Base-by-base conservation (phyloP, 2,113 vertebrate species). In the Xenopus laevis region DNA sequence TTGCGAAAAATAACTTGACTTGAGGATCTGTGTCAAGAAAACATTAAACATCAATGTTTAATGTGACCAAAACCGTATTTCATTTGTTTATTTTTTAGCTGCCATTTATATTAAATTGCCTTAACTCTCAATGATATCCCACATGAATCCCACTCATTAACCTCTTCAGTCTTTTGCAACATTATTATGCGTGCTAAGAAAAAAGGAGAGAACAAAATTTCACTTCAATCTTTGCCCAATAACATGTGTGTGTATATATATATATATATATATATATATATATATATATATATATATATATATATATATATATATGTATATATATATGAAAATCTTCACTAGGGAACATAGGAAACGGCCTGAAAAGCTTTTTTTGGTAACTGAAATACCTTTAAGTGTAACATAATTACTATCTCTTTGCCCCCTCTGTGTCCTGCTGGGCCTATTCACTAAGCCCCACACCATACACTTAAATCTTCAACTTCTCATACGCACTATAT, bases 391-490 rank as follows among this genome's bases (percentile, higher is more conserved):
- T 92, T 86, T 90, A 88, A 90, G 87, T 86, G 86, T 82, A 83
- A 79, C 79, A 83, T 91, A 91, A 92, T 92, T 90, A 85, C 87
- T 84, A 45, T 83, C 63, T 82, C 82, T 86, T 78, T 85, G 86
- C 83, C 88, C 87, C 84, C 70, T 62, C 45, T 27, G 20, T 68
- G 63, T 86, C 86, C 87, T 59, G 86, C 89, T 82, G 89, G 78
- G 87, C 83, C 87, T 84, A 83, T 89, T 87, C 90, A 88, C 79
- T 81, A 81, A 85, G 74, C 84, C 85, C 85, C 86, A 82, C 85
- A 91, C 87, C 90, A 82, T 88, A 84, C 90, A 92, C 89, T 92
- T 92, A 92, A 88, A 89, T 89, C 90, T 91, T 91, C 90, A 88
- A 80, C 87, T 87, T 90, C 87, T 86, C 84, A 73, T 83, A 87